Evolutionary conservation across 2,113 vertebrate species (phyloP).

Genomic region (Paracanthobrama guichenoti): DNA sequence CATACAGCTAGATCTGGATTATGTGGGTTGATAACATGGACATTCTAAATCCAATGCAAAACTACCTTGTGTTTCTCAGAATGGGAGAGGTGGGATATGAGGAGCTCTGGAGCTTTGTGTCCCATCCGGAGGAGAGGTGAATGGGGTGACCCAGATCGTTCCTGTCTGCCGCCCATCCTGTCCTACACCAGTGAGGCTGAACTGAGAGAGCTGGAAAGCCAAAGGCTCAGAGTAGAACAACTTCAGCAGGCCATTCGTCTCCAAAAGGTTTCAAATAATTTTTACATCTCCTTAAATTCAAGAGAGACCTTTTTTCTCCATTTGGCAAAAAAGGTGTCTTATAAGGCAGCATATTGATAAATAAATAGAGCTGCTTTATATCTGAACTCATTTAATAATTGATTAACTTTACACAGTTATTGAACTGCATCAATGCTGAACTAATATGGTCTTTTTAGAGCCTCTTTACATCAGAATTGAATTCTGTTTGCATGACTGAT

Average conservation of each 20-base stretch:
- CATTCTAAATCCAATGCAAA: slow-evolving; percentile 49
- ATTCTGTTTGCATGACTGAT: too few relatives aligned
- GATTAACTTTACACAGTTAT: too few relatives aligned
- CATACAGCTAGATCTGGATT: neutral
- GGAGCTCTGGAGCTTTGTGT: slow-evolving; percentile 59
- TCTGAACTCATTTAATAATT: too few relatives aligned
- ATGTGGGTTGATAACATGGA: slow-evolving; percentile 8
- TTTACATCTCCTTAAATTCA: neutral
- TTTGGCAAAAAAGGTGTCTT: neutral
- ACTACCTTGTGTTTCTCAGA: slow-evolving; percentile 64
- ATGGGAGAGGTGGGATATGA: slow-evolving; percentile 68
- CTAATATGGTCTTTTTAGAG: too few relatives aligned
- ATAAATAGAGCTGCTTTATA: too few relatives aligned
- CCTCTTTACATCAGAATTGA: too few relatives aligned
- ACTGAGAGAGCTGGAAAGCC: slow-evolving; percentile 77
- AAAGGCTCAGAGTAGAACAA: slow-evolving; percentile 77
- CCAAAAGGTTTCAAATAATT: slow-evolving; percentile 75
- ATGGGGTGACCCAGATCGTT: slow-evolving; percentile 30
- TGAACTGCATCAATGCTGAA: too few relatives aligned
- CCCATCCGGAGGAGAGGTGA: slow-evolving; percentile 37
- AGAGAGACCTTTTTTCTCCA: neutral
- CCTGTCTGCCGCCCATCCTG: slow-evolving; percentile 69
- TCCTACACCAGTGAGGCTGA: slow-evolving; percentile 79
- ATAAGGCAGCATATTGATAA: neutral
- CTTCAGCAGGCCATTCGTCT: slow-evolving; percentile 82